phyloP scores from a whole-genome alignment of 2,113 vertebrate genomes.

The Pedionomus torquatus region DNA sequence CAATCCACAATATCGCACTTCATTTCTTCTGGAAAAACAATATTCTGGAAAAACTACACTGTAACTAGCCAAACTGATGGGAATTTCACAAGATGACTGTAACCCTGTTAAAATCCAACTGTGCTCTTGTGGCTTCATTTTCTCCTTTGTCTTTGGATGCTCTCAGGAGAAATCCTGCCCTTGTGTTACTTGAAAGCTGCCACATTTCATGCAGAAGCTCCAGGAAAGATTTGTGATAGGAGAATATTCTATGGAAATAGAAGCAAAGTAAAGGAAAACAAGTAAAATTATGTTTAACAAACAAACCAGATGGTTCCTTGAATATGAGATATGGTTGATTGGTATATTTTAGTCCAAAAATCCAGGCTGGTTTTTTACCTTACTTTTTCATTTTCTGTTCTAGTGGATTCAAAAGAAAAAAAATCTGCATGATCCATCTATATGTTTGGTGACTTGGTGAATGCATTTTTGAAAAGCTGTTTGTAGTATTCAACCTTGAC shows the following conservation, averaged over 20 bases:
- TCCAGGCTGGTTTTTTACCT: neutral
- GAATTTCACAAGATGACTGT: neutral
- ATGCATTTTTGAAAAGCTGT: neutral
- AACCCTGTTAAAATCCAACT: neutral
- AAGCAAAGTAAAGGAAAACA: neutral
- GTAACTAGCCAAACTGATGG: neutral
- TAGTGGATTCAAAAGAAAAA: neutral
- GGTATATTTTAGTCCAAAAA: neutral
- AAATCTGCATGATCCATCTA: neutral
- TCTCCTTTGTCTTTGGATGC: neutral
- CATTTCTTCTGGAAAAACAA: conserved; percentile 26
- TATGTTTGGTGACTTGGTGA: neutral
- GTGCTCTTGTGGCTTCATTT: neutral
- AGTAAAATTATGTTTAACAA: neutral
- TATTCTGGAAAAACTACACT: neutral
- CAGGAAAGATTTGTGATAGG: neutral
- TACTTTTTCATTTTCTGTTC: neutral
- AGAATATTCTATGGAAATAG: neutral
- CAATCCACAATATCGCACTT: neutral
- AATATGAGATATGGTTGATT: neutral
- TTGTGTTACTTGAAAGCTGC: neutral
- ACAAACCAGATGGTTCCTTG: neutral
- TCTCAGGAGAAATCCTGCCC: neutral
- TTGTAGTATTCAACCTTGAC: neutral
- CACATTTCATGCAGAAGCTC: neutral